Evolutionary conservation across 2,113 vertebrate genomes (phyloP), one percentile per base, ranked within the genome.

Genomic region (Leptobrachium ailaonicum): DNA sequence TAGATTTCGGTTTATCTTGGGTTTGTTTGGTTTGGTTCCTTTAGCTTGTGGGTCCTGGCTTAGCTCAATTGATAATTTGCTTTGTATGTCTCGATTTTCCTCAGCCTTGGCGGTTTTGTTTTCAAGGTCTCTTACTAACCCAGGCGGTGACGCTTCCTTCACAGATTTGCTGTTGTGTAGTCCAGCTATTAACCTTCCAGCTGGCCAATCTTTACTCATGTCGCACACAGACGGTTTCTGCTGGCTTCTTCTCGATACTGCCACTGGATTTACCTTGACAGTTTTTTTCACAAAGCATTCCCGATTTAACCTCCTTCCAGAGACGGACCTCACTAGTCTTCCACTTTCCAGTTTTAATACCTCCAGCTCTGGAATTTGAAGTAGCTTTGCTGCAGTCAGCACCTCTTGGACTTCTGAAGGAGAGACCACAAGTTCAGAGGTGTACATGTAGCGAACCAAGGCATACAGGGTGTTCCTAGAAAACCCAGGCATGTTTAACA

Each of bases 391-490:
- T 9, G 71, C 58, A 9, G 44, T 41, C 9, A 80, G 77, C 6
- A 80, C 77, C 1, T 14, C 62, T 41, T 43, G 50, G 41, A n/a
- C 77, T 43, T 80, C 63, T 45, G 62, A 44, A 32, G 77, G 77
- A 41, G 71, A 8, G 3, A 80, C 63, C 7, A 66, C 63, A 10
- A 80, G 50, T 44, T 80, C 70, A 8, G 77, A 66, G n/a, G 77
- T 80, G 14, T 80, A 80, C 77, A 80, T 73, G 71, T 80, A 80
- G n/a, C 42, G 62, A 12, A 80, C 71, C n/a, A 80, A 60, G 11
- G 45, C 60, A 41, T 73, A 44, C 3, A 80, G 62, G n/a, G 53
- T 42, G 12, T 14, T 8, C n/a, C 71, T 80, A n/a, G 50, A 43
- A 3, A 80, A 14, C 10, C 70, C 77, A 44, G n/a, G 50, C 11